Evolutionary conservation across 2,113 vertebrate species (phyloP), one percentile per base, ranked within the genome.

Genomic region (Pipa parva): DNA sequence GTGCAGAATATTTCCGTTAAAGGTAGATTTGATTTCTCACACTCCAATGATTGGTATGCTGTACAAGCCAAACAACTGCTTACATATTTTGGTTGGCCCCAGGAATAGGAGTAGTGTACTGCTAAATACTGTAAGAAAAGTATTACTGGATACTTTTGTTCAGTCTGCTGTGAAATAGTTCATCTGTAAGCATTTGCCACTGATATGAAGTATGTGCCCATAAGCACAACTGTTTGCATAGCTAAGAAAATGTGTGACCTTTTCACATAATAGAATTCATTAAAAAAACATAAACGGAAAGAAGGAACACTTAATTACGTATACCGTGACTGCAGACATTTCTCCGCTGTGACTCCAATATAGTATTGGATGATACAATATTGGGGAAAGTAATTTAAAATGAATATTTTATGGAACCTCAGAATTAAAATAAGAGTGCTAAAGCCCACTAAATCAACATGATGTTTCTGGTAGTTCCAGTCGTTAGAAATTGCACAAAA

Each of bases 261-360:
- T 59, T 33, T 59, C 29, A 37, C 11, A 39, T 17, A 33, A 11
- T 57, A 21, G 7, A 42, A 42, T 5, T 42, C 39, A 42, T 42
- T n/a, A 42, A 42, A 42, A n/a, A 42, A 42, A 42, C 39, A 42
- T 42, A 42, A 42, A 42, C 39, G n/a, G 39, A 17, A 42, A 42
- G 17, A 42, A 42, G 17, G 39, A 15, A 42, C 17, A 5, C 15
- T 42, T 42, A 42, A 42, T 42, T 15, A 42, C 13, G 5, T 15
- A 17, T 15, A 18, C 39, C n/a, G 17, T n/a, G 39, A 42, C 39
- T 2, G n/a, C 11, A 42, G 39, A 2, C 13, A 10, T 31, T 31
- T 31, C 37, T n/a, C 13, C 3, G 36, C 12, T 13, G n/a, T 42
- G 29, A 10, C 5, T 42, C 39, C 15, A n/a, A 13, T 42, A 15